phyloP scores from a whole-genome alignment of 2,888 invertebrate genomes.

The Chymomyza amoena region DNA sequence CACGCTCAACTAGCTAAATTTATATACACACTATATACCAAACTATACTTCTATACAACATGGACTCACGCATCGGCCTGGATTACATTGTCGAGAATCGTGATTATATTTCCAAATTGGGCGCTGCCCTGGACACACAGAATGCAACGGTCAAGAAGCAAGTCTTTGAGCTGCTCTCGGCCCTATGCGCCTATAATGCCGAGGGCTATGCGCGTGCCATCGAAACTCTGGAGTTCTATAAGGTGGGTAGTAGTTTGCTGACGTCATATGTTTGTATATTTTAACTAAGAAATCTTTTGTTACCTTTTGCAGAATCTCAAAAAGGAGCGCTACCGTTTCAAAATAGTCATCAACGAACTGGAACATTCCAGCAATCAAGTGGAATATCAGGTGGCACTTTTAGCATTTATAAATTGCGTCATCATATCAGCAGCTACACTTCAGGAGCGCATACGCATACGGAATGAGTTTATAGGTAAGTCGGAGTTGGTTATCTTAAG shows the following conservation, averaged over 20 bases:
- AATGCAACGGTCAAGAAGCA: slow-evolving; percentile 96
- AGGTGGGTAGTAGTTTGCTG: slow-evolving; percentile 82
- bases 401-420: slow-evolving; percentile 97
- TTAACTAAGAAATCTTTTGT: not conserved
- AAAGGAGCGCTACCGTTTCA: slow-evolving; percentile 92
- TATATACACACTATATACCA: not conserved
- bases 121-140: slow-evolving; percentile 93
- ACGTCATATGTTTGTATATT: not conserved
- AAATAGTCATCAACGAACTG: slow-evolving; percentile 92
- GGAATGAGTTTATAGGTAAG: slow-evolving; percentile 97
- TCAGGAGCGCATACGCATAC: slow-evolving; percentile 90
- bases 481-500: slow-evolving; percentile 18
- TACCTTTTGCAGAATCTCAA: slow-evolving; percentile 85
- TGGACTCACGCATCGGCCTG: slow-evolving; percentile 96
- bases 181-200: slow-evolving; percentile 94
- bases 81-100: slow-evolving; percentile 97
- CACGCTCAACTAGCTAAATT: not conserved
- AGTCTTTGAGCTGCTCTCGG: slow-evolving; percentile 96
- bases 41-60: slow-evolving; percentile 73
- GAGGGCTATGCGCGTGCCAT: slow-evolving; percentile 92
- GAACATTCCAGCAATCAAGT: slow-evolving; percentile 86
- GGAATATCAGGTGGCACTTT: slow-evolving; percentile 94
- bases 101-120: slow-evolving; percentile 93
- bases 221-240: slow-evolving; percentile 94
- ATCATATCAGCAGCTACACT: slow-evolving; percentile 93